Base-by-base conservation (phyloP, 2,888 invertebrate genomes). In the Argyresthia albistria region DNA sequence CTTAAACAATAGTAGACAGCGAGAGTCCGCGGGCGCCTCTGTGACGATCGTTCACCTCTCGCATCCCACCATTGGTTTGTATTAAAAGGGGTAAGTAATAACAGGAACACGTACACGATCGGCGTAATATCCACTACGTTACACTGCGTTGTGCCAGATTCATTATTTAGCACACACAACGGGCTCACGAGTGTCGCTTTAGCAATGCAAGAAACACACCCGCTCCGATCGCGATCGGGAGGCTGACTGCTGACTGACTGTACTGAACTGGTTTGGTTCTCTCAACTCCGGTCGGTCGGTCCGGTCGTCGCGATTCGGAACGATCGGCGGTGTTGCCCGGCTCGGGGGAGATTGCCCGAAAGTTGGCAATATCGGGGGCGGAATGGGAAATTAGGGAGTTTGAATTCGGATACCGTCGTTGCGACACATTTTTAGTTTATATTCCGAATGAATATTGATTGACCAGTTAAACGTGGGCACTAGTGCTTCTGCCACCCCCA, bases 31-130 rank as follows among this genome's bases (percentile, higher is more conserved):
- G 25, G 52, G 81, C 84, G 82, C 80, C 82, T 80, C 76, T 72
- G 75, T 74, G 82, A 82, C 82, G 86, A 84, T 77, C 86, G 73
- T 87, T 87, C 80, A 86, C 86, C 86, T 84, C 80, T 82, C 76
- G 70, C 74, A 80, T 78, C 79, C 76, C 78, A 73, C 62, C 65
- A 74, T 73, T 74, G 66, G 58, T 60, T 61, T 61, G 58, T 61
- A 55, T 57, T 52, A 16, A 16, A 43, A 55, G 65, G 57, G 56
- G 63, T 65, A 60, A 56, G 59, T 56, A 60, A 57, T n/a, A 59
- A 56, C 55, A 60, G 68, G 69, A 60, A 64, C 67, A 73, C 74
- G 62, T 77, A 68, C 73, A 64, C 60, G 60, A 66, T 64, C 58
- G 62, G 58, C 69, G 73, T 66, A 73, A 70, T 69, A 65, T 74